Base-by-base conservation (phyloP, 2,888 invertebrate genomes). In the Hirtodrosophila cameraria region DNA sequence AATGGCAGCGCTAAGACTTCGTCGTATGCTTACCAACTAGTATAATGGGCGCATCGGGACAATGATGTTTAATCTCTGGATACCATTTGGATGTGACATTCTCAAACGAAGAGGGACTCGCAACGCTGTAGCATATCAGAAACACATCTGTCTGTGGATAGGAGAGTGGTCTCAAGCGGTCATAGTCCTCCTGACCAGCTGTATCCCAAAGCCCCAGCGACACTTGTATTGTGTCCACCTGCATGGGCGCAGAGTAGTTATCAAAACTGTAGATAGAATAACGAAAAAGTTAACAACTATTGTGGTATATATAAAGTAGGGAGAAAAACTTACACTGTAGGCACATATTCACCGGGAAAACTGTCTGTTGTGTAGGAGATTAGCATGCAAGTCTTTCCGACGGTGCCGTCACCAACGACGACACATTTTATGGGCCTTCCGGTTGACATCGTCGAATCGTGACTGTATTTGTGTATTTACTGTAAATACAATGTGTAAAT, bases 51-150 rank as follows among this genome's bases (percentile, higher is more conserved):
- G 99, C 98, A 93, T 99, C 99, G 67, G 99, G 99, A 93, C 99
- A 99, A 91, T 99, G 99, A 92, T 99, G 99, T 92, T 99, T 98
- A 87, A 99, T 98, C 94, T 99, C 99, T 76, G 99, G 99, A 92
- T 98, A 98, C 99, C 99, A 99, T 93, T 99, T 99, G 77, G 98
- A 98, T 89, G 97, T 97, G 71, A 99, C 98, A 94, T 99, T 99
- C 93, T 99, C 99, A 93, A 98, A 99, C 43, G 99, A 99, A 48
- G 99, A 98, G 70, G 99, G 99, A 91, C 98, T 98, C 89, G 99
- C 98, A 79, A 99, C 98, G 92, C 98, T 98, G 93, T 98, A 99
- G 93, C 99, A 99, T 92, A 99, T 97, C 88, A 99, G 95, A 92
- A 99, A 99, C 73, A 99, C 99, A 92, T 99, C 99, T 75, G 99